Evolutionary conservation across 2,113 vertebrate genomes (phyloP).

Genomic region (Pyrgilauda ruficollis): DNA sequence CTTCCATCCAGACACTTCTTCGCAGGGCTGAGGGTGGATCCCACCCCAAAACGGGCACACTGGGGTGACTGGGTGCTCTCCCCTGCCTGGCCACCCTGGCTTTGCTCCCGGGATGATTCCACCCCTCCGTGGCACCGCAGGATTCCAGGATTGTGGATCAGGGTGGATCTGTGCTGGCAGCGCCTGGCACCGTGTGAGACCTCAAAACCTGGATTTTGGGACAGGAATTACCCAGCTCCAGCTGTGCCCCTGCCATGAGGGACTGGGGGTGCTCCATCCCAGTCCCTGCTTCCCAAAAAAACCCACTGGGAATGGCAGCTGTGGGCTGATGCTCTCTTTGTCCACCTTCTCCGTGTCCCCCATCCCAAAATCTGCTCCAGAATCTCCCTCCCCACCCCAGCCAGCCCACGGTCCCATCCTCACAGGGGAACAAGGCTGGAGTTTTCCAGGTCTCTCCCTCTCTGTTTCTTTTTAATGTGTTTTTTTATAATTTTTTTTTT

Average conservation of each 20-base stretch:
- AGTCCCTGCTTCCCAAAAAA: background rate
- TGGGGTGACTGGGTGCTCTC: rapidly evolving
- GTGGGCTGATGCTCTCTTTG: rapidly evolving
- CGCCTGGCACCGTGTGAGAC: rapidly evolving
- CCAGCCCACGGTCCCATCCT: background rate
- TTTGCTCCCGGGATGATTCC: background rate
- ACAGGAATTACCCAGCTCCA: background rate
- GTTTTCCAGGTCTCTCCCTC: background rate
- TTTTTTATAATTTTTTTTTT: too few species aligned
- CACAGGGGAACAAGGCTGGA: background rate
- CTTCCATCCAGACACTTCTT: rapidly evolving
- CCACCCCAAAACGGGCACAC: rapidly evolving
- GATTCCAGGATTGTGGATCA: rapidly evolving
- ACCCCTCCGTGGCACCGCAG: rapidly evolving
- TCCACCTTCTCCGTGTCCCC: background rate
- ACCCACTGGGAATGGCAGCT: rapidly evolving
- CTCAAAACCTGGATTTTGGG: background rate
- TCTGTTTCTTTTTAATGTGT: background rate
- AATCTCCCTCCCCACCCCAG: background rate
- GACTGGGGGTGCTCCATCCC: background rate
- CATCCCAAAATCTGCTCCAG: background rate
- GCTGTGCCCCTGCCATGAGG: rapidly evolving
- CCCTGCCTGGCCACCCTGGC: background rate
- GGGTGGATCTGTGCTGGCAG: rapidly evolving
- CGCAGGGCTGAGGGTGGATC: background rate